Conservation (phyloP, 2,797 vertebrate species). For the Bradypus variegatus region DNA sequence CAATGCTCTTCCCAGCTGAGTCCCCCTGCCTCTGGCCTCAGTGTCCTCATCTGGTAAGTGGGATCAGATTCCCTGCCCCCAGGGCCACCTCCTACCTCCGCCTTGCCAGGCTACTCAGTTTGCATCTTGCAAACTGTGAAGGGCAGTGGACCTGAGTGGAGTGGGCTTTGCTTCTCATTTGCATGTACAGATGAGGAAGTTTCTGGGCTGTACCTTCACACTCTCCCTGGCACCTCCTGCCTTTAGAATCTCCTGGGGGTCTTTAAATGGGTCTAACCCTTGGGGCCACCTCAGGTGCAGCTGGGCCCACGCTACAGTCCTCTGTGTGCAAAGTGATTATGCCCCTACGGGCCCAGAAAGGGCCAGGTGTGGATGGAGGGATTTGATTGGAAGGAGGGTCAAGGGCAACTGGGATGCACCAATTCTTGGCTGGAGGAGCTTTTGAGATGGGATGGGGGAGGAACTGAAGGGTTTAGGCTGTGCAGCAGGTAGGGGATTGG, state of each 20-base stretch:
- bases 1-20: not conserved
- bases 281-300: not conserved
- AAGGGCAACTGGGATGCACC: not conserved
- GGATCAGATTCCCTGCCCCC: not conserved
- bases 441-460: not conserved
- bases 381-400: too few species aligned
- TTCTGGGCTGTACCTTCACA: not conserved
- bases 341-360: not conserved
- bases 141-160: rapidly evolving
- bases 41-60: not conserved
- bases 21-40: not conserved
- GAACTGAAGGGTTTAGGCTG: rapidly evolving
- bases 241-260: not conserved
- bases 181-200: not conserved
- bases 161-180: not conserved
- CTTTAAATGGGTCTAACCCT: too few species aligned
- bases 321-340: not conserved
- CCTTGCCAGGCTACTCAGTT: not conserved
- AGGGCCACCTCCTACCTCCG: too few species aligned
- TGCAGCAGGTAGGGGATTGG: too few species aligned
- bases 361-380: too few species aligned
- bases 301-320: not conserved
- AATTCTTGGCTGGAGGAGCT: not conserved
- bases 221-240: not conserved
- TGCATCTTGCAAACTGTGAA: not conserved